These are phyloP conservation scores for Thumatha senex DNA, from an alignment of 2,888 invertebrate genomes.

Conservation along the genomic window DNA sequence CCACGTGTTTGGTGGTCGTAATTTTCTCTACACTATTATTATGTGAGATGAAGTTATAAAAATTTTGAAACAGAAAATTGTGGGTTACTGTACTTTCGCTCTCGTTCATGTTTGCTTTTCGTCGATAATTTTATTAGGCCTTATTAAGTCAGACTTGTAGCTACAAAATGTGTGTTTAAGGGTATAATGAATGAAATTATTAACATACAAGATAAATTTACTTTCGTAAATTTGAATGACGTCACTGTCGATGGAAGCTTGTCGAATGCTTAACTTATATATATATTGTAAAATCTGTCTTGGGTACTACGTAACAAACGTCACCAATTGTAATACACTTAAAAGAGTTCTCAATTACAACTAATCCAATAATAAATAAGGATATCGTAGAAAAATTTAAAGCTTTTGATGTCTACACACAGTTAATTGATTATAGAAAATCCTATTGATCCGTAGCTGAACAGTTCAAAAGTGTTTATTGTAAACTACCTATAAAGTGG, in stretches of 20 bases:
- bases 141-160: conserved; percentile 54
- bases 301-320: not conserved
- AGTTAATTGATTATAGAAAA: not conserved
- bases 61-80: conserved; percentile 66
- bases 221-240: conserved; percentile 14
- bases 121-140: conserved; percentile 61
- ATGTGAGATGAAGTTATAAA: conserved; percentile 75
- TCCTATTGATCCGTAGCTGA: not conserved
- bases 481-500: conserved; percentile 3
- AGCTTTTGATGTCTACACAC: not conserved
- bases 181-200: conserved; percentile 20
- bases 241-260: conserved; percentile 18
- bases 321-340: not conserved
- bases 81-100: conserved; percentile 57
- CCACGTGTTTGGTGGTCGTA: conserved; percentile 63
- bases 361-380: not conserved
- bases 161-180: conserved; percentile 23
- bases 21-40: conserved; percentile 65
- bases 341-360: not conserved
- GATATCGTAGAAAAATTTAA: not conserved
- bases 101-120: conserved; percentile 66
- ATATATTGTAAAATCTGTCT: too few relatives aligned
- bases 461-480: not conserved
- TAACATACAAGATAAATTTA: conserved; percentile 26
- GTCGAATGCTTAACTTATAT: too few relatives aligned